These are phyloP conservation scores for Mongoloraphidia duomilia DNA, from an alignment of 2,888 invertebrate genomes.

Conservation along the genomic window DNA sequence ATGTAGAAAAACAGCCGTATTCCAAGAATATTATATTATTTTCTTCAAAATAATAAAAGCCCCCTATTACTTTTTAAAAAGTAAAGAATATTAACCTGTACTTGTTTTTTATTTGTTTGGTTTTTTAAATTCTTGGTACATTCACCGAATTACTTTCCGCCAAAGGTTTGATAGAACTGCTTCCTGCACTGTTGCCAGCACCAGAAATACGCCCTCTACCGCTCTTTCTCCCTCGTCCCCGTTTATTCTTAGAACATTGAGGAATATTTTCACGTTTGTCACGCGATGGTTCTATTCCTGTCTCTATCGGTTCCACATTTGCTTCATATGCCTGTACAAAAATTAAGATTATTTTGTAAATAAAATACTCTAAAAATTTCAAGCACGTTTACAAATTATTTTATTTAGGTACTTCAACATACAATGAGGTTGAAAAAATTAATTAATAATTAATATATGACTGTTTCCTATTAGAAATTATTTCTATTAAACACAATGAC, in stretches of 20 bases:
- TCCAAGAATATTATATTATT: no score
- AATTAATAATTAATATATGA: no score
- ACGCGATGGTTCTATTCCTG: slow-evolving; percentile 38
- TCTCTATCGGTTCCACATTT: slow-evolving; percentile 32
- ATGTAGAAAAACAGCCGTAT: no score
- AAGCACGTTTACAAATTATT: no score
- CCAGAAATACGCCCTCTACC: slow-evolving; percentile 30
- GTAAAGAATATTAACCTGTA: no score
- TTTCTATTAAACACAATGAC: no score
- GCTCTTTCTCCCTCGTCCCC: slow-evolving; percentile 33
- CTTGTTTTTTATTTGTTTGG: background rate
- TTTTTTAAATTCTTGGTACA: background rate
- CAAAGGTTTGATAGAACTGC: slow-evolving; percentile 25
- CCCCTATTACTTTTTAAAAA: no score
- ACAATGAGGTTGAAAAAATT: no score
- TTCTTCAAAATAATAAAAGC: no score
- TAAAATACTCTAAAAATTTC: background rate
- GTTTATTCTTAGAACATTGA: slow-evolving; percentile 30
- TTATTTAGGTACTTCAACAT: no score
- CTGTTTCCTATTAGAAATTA: no score
- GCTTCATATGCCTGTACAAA: slow-evolving; percentile 28
- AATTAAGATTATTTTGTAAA: slow-evolving; percentile 1
- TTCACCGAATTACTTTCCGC: slow-evolving; percentile 20
- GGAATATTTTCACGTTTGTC: slow-evolving; percentile 41
- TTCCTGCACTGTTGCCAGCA: slow-evolving; percentile 19